Base-by-base conservation (phyloP, 1,140 invertebrate species). In the Lepidurus arcticus region DNA sequence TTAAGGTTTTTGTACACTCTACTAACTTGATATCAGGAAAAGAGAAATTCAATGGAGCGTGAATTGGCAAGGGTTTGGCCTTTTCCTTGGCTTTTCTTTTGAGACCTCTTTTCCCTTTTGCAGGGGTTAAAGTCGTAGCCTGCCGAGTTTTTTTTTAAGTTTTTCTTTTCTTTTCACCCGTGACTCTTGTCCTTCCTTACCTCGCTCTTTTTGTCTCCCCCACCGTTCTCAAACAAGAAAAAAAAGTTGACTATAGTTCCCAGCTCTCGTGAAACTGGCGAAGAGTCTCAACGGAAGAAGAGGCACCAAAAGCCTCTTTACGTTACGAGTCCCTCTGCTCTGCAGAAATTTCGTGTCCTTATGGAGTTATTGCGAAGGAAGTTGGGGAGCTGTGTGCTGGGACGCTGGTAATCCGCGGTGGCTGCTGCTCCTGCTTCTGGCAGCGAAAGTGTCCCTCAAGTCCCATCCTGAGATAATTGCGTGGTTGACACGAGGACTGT, bases 301-400 rank as follows among this genome's bases (percentile, higher is more conserved):
- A 65, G 53, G 53, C 53, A 65, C 53, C 53, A 65, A 65, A 65
- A 65, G 53, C 53, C 53, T 65, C 53, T 65, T 65, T 65, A 65
- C 53, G 53, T 65, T 65, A 65, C 53, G 53, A 65, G 53, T 65
- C 53, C 53, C 53, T 65, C 53, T 65, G 53, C 53, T 65, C 53
- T 9, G 53, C 53, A 65, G 53, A 65, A 65, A 65, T 65, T 65
- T 65, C 53, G 53, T 65, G 53, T 65, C 21, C 21, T 65, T 65
- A 65, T 21, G 53, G 16, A 13, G 53, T 65, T 65, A 21, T 65
- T 65, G 53, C 53, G 8, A 9, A 65, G 53, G 53, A 65, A 65
- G 53, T 65, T 16, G 53, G 53, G 53, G 16, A 65, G 53, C 53
- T 13, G 53, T 21, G 53, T 21, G 21, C 53, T 9, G 53, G 53